Conservation (phyloP, 2,113 vertebrate genomes). For the Hippocampus zosterae region DNA sequence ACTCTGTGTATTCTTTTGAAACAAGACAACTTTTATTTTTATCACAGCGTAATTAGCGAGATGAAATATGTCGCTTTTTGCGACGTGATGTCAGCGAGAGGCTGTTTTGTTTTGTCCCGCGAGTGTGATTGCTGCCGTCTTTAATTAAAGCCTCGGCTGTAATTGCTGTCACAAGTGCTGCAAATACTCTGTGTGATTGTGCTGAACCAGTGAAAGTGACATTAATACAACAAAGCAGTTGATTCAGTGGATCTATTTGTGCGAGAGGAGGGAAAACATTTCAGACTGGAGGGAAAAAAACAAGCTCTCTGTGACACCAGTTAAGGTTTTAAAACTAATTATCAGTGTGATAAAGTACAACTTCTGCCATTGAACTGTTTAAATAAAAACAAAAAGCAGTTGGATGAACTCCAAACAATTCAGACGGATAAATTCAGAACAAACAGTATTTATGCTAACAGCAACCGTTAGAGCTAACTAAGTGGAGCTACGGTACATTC, state of each 20-base stretch:
- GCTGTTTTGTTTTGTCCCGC: slow-evolving; percentile 46
- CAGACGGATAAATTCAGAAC: no score
- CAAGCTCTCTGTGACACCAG: not conserved
- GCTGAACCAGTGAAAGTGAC: slow-evolving; percentile 23
- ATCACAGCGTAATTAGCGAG: slow-evolving; percentile 35
- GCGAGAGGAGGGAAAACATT: slow-evolving; percentile 1
- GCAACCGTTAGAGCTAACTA: no score
- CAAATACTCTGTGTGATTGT: slow-evolving; percentile 28
- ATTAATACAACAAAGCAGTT: slow-evolving; percentile 18
- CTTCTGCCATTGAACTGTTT: not conserved
- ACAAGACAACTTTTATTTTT: slow-evolving; percentile 1
- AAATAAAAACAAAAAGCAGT: not conserved
- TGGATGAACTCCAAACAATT: no score
- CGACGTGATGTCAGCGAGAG: slow-evolving; percentile 26
- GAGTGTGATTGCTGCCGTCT: slow-evolving; percentile 40
- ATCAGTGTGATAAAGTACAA: not conserved
- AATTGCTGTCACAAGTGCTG: slow-evolving; percentile 43
- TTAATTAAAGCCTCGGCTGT: slow-evolving; percentile 47
- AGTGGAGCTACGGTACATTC: no score
- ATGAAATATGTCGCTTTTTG: slow-evolving; percentile 31
- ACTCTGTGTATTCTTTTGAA: slow-evolving; percentile 11
- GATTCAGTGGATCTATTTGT: slow-evolving; percentile 17
- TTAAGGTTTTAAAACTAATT: not conserved
- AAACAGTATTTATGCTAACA: no score
- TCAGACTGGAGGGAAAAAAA: not conserved